A percentile compares a stretch with the other conserved stretches of the same genome.
These are phyloP conservation scores for Brachyalestes nurse DNA, from an alignment of 2,797 vertebrate species.

Conservation along the genomic window DNA sequence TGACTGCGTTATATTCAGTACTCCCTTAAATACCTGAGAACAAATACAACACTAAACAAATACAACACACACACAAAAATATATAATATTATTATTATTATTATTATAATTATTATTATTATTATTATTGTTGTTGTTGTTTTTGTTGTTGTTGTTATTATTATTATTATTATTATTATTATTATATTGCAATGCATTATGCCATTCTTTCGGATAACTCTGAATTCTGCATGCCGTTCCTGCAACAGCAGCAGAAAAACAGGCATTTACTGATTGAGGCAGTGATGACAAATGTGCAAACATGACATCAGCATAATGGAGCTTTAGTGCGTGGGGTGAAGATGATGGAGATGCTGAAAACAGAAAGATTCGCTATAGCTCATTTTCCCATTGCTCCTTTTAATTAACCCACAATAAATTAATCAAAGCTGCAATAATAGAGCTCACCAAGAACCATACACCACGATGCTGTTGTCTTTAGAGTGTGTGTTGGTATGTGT, in stretches of 20 bases:
- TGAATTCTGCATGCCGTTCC: slow-evolving; percentile 36
- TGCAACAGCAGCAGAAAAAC: slow-evolving; percentile 23
- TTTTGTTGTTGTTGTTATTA: too few species aligned
- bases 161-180: too few species aligned
- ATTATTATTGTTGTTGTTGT: too few species aligned
- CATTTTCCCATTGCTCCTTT: slow-evolving; percentile 40
- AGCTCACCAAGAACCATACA: slow-evolving; percentile 10
- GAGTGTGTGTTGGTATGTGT: background rate
- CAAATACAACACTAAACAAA: too few species aligned
- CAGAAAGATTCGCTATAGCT: slow-evolving; percentile 27
- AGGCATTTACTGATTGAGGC: slow-evolving; percentile 19
- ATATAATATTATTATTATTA: too few species aligned
- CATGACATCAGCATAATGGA: slow-evolving; percentile 27
- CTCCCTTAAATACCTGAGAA: too few species aligned
- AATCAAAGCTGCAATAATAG: slow-evolving; percentile 47
- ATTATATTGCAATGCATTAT: too few species aligned
- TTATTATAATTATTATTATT: too few species aligned
- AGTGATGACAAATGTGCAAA: slow-evolving; percentile 37
- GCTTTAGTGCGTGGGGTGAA: slow-evolving; percentile 18
- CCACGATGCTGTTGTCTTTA: slow-evolving; percentile 22
- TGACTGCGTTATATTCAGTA: too few species aligned
- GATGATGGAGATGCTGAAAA: slow-evolving; percentile 32
- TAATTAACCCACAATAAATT: slow-evolving; percentile 50
- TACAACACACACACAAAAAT: too few species aligned
- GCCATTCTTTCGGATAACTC: slow-evolving; percentile 14